These are phyloP conservation scores for Leptocoma aspasia DNA, from an alignment of 2,113 vertebrate species.

Conservation along the genomic window DNA sequence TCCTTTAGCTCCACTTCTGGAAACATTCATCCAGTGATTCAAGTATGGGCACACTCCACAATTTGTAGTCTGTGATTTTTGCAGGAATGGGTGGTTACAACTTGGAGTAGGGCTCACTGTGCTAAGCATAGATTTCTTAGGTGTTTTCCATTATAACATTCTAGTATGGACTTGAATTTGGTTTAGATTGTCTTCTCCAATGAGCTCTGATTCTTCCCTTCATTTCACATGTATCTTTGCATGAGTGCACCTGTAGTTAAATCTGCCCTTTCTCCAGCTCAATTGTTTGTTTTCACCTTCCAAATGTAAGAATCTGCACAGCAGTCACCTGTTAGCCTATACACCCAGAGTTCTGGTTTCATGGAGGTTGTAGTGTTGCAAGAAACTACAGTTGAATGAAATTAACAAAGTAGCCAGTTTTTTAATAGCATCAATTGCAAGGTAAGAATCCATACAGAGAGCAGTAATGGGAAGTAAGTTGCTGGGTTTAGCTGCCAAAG, in stretches of 20 bases:
- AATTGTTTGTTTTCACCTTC: not conserved
- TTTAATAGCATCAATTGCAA: not conserved
- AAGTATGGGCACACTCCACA: not conserved
- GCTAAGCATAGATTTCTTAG: not conserved
- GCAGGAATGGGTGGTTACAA: not conserved
- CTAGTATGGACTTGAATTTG: not conserved
- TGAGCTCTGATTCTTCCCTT: not conserved
- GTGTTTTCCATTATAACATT: not conserved
- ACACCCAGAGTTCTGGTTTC: not conserved
- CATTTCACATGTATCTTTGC: not conserved
- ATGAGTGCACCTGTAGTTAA: not conserved
- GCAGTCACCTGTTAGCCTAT: not conserved
- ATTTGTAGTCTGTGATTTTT: not conserved
- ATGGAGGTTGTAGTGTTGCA: not conserved
- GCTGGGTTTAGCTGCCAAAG: not conserved
- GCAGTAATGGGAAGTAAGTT: not conserved
- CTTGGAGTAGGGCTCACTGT: not conserved
- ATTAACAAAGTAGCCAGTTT: not conserved
- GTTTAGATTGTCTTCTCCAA: not conserved
- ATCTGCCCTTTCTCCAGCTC: not conserved
- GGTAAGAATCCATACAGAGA: not conserved
- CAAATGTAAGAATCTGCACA: not conserved
- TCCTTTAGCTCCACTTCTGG: not conserved
- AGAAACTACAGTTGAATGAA: not conserved
- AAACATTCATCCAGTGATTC: not conserved